Percentiles rank a stretch among this genome's conserved stretches.
phyloP scores from a whole-genome alignment of 2,888 invertebrate species.

The Hydrotaea cyrtoneurina region DNA sequence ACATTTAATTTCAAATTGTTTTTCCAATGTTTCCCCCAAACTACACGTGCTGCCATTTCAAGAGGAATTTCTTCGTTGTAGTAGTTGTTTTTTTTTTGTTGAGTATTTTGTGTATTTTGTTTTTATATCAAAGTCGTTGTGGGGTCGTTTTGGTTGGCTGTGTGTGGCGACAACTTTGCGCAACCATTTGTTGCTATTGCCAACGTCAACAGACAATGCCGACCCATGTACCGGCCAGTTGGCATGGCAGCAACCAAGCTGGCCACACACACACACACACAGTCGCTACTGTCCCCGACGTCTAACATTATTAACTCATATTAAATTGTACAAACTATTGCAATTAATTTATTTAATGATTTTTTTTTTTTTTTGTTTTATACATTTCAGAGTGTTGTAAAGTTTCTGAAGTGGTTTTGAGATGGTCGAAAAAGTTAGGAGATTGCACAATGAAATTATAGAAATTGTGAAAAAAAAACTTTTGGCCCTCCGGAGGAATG shows the following conservation, averaged over 20 bases:
- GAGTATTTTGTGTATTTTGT: background rate
- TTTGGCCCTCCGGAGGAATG: too few species aligned
- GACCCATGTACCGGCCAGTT: background rate
- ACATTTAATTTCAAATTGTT: slow-evolving; percentile 19
- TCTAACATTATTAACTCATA: slow-evolving; percentile 14
- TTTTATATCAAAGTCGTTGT: background rate
- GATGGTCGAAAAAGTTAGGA: background rate
- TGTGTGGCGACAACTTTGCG: slow-evolving; percentile 2
- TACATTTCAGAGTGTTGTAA: background rate
- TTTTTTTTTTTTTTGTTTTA: background rate
- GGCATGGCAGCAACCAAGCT: background rate
- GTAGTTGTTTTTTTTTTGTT: too few species aligned
- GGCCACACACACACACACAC: background rate
- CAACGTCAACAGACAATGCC: background rate
- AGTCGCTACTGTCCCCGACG: background rate
- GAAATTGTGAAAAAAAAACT: too few species aligned
- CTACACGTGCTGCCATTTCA: too few species aligned
- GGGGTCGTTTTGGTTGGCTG: slow-evolving; percentile 3
- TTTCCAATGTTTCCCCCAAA: background rate
- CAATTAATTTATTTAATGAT: slow-evolving; percentile 28
- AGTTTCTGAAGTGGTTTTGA: background rate
- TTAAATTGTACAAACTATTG: slow-evolving; percentile 29
- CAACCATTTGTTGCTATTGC: slow-evolving; percentile 27
- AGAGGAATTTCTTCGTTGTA: too few species aligned
- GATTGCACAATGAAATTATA: background rate